These are phyloP conservation scores for Clarias macrocephalus DNA, from an alignment of 2,113 vertebrate genomes.

Conservation along the genomic window DNA sequence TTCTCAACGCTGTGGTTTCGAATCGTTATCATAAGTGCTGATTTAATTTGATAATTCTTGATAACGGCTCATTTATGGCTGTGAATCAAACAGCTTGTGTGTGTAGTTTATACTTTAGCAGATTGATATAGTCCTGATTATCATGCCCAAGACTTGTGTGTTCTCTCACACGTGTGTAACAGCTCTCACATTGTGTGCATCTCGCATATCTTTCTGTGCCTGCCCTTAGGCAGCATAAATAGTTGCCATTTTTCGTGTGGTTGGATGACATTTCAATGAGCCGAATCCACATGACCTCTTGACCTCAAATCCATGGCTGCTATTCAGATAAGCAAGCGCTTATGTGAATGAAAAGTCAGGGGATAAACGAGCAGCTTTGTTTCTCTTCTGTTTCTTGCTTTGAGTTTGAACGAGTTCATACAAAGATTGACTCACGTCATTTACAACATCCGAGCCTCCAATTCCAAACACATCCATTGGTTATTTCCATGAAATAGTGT, in stretches of 20 bases:
- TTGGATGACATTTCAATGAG: slow-evolving; percentile 7
- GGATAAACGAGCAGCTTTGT: slow-evolving; percentile 5
- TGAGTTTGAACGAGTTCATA: background rate
- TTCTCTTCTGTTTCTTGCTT: background rate
- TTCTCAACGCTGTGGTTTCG: background rate
- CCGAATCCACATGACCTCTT: background rate
- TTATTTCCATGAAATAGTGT: background rate
- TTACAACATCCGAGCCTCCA: background rate
- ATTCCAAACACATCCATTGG: background rate
- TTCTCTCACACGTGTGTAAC: background rate
- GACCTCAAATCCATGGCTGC: background rate
- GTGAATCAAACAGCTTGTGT: background rate
- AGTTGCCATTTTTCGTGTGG: slow-evolving; percentile 16
- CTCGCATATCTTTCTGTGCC: background rate
- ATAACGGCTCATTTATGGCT: background rate
- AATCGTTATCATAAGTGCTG: background rate
- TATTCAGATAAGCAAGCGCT: background rate
- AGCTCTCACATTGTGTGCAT: background rate
- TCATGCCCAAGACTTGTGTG: background rate
- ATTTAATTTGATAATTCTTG: background rate
- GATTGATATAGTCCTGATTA: background rate
- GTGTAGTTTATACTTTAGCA: background rate
- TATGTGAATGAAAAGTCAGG: background rate
- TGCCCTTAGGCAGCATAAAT: slow-evolving; percentile 10
- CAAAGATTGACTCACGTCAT: background rate